A percentile compares a stretch with the other conserved stretches of the same genome.
Conservation (phyloP, 2,113 vertebrate genomes). For the Gadus macrocephalus region DNA sequence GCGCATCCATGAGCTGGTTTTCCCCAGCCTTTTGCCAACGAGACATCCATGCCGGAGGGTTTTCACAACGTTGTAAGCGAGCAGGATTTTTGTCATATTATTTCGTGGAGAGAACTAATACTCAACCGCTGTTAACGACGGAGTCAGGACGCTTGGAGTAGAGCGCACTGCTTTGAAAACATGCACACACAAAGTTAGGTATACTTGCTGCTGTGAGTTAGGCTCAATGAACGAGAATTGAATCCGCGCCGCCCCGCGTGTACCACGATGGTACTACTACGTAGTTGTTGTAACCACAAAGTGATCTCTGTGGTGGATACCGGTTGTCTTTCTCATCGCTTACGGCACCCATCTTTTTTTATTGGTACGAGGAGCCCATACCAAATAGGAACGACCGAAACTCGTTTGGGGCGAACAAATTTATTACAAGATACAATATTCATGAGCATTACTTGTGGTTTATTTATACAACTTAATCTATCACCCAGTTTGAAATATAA, state of each 20-base stretch:
- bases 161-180: too few relatives aligned
- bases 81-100: conserved; percentile 82
- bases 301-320: too few relatives aligned
- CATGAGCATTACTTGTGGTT: neutral
- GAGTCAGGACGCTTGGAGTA: too few relatives aligned
- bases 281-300: too few relatives aligned
- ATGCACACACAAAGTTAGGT: too few relatives aligned
- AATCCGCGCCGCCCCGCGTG: too few relatives aligned
- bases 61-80: conserved; percentile 75
- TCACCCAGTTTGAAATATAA: too few relatives aligned
- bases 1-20: conserved; percentile 56
- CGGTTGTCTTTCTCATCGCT: conserved; percentile 23
- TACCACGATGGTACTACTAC: too few relatives aligned
- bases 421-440: neutral
- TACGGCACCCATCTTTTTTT: neutral
- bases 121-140: too few relatives aligned
- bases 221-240: too few relatives aligned
- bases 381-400: neutral
- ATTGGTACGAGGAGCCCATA: conserved; percentile 9
- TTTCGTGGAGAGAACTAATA: too few relatives aligned
- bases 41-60: conserved; percentile 70
- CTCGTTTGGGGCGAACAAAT: neutral
- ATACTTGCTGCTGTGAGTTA: too few relatives aligned
- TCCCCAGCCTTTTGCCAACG: conserved; percentile 51
- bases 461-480: neutral